Conservation (phyloP, 1,140 invertebrate species). For the Ips typographus region DNA sequence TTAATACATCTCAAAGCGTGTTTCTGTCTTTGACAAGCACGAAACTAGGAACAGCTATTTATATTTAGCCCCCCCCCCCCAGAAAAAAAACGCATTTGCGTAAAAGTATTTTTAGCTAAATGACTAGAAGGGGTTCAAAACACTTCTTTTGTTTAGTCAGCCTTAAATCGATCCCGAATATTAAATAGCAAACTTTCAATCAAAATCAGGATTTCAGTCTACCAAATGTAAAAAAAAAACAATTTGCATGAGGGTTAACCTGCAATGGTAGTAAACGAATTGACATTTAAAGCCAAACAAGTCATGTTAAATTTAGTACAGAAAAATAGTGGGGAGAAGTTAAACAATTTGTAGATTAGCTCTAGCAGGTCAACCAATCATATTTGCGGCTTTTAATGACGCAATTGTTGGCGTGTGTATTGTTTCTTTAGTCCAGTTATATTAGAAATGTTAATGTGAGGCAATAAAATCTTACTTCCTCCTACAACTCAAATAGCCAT, state of each 20-base stretch:
- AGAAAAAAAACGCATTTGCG: neutral
- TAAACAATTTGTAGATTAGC: constrained; percentile 16
- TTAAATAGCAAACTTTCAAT: too few species aligned
- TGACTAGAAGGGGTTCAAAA: neutral
- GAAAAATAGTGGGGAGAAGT: neutral
- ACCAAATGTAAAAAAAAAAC: too few species aligned
- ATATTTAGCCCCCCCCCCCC: neutral
- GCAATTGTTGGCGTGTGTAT: constrained; percentile 45
- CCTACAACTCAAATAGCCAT: too few species aligned
- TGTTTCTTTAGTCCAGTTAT: constrained; percentile 37
- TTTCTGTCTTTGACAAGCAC: neutral
- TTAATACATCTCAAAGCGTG: too few species aligned
- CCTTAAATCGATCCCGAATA: neutral
- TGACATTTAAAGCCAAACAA: constrained; percentile 1
- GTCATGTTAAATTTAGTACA: neutral
- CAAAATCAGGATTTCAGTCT: too few species aligned
- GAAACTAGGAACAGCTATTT: neutral
- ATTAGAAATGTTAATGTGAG: neutral
- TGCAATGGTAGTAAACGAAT: neutral
- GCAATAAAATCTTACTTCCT: too few species aligned
- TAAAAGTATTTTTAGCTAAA: constrained; percentile 3
- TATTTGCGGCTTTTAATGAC: constrained; percentile 39
- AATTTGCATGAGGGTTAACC: neutral
- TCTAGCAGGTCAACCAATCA: constrained; percentile 32
- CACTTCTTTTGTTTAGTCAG: constrained; percentile 1